Evolutionary conservation across 2,797 vertebrate genomes (phyloP), one percentile per base, ranked within the genome.

Genomic region (Poliocrania exsul): DNA sequence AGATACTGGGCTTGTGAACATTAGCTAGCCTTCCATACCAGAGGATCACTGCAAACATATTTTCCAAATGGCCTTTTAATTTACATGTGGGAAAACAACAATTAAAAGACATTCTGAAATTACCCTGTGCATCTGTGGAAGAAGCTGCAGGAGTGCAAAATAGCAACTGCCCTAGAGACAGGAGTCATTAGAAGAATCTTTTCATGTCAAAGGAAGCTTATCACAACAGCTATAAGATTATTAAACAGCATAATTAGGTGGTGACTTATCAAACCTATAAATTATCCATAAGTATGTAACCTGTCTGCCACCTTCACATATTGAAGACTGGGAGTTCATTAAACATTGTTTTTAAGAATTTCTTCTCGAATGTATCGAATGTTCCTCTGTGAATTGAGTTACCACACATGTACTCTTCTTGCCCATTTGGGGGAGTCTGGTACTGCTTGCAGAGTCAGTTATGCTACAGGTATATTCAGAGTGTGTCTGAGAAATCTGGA

Each of bases 361-460:
- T 75, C 9, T 54, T 75, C 26, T 69, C 9, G 3, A 4, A 0
- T 23, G 14, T 85, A n/a, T 82, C 80, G 35, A 61, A 25, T 16
- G 11, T 66, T 56, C 37, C 31, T 69, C 53, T 60, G 0, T 73
- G 62, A 83, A 51, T 29, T 49, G 23, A 44, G 14, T 73, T 94
- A 51, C 51, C 18, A 70, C 25, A 69, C 35, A 3, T 54, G 26
- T 67, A 60, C 66, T 81, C 38, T 67, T 57, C 51, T 77, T 94
- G 81, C 66, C 86, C 91, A 14, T 92, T 89, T 93, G 86, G 71
- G 81, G 86, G 93, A 94, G 91, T 81, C 86, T 93, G 33, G 44
- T 86, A 70, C 87, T 88, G 40, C 88, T 81, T 44, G 25, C 28
- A 79, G 66, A 81, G 51, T 74, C 40, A 11, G 16, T 81, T 49